Evolutionary conservation across 2,888 invertebrate genomes (phyloP).

Genomic region (Pocota personata): DNA sequence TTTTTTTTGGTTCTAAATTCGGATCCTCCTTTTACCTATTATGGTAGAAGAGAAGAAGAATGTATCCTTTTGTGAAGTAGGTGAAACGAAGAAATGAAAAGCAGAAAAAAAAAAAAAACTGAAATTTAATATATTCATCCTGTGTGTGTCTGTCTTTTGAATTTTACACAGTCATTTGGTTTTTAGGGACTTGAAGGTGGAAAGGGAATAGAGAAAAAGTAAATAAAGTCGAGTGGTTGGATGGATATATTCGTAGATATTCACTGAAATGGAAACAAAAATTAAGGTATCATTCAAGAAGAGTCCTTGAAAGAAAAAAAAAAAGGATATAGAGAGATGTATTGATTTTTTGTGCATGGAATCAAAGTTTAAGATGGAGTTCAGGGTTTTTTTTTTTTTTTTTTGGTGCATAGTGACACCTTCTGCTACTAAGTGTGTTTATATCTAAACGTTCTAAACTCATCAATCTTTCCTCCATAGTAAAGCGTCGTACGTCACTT

Average conservation of each 20-base stretch:
- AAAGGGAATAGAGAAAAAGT: conserved; percentile 52
- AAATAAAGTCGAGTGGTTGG: conserved; percentile 69
- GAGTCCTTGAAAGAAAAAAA: conserved; percentile 30
- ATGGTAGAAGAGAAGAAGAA: conserved; percentile 24
- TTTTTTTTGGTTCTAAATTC: conserved; percentile 32
- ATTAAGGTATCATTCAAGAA: conserved; percentile 61
- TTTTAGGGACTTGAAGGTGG: conserved; percentile 48
- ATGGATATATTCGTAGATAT: conserved; percentile 43
- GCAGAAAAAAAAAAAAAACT: conserved; percentile 21
- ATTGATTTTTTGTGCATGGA: conserved; percentile 36
- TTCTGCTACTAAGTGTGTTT: neutral
- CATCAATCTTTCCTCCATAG: too few species aligned
- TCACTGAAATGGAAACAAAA: conserved; percentile 62
- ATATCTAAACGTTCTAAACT: neutral
- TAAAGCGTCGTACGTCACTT: too few species aligned
- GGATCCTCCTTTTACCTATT: conserved; percentile 43
- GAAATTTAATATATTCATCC: conserved; percentile 74
- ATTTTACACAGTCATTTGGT: conserved; percentile 70
- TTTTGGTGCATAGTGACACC: neutral
- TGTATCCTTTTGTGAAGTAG: conserved; percentile 69
- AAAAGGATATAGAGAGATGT: neutral
- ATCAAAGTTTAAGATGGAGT: conserved; percentile 2
- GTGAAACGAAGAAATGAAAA: conserved; percentile 38
- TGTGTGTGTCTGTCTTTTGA: conserved; percentile 64
- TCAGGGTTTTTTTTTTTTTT: neutral